Evolutionary conservation across 2,113 vertebrate species (phyloP).

Genomic region (Crotalus tigris): DNA sequence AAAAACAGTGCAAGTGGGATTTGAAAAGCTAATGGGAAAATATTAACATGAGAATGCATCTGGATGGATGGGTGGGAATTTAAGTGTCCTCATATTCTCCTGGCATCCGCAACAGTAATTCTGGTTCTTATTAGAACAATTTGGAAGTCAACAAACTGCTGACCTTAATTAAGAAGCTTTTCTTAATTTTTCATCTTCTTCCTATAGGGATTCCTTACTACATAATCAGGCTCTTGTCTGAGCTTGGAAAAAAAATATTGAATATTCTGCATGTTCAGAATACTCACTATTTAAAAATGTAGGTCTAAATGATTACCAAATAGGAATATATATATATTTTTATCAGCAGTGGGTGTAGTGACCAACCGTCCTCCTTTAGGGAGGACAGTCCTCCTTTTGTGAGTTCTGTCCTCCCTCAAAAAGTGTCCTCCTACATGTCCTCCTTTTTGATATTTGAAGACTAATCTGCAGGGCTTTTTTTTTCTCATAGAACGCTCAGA

Average conservation of each 20-base stretch:
- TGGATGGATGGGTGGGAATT: conserved; percentile 36
- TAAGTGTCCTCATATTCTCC: conserved; percentile 38
- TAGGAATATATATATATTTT: no score
- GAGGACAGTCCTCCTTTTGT: no score
- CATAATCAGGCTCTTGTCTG: conserved; percentile 27
- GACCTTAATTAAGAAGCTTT: conserved; percentile 53
- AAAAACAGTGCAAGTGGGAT: conserved; percentile 38
- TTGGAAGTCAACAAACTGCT: conserved; percentile 46
- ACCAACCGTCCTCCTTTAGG: no score
- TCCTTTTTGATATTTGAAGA: no score
- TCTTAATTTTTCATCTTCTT: conserved; percentile 32
- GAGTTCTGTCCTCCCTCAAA: no score
- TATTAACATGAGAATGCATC: conserved; percentile 50
- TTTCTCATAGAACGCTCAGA: no score
- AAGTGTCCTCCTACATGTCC: no score
- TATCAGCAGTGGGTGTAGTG: background rate
- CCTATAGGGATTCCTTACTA: conserved; percentile 7
- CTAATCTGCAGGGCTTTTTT: no score
- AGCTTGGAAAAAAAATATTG: background rate
- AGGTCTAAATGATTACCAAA: background rate
- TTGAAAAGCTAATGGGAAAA: conserved; percentile 37
- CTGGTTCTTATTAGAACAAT: conserved; percentile 58
- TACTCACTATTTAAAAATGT: background rate
- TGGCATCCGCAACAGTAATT: conserved; percentile 47
- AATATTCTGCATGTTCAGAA: background rate